Percentiles rank a stretch among this genome's conserved stretches.
Evolutionary conservation across 2,797 vertebrate genomes (phyloP).

Genomic region (Poecile montanus): DNA sequence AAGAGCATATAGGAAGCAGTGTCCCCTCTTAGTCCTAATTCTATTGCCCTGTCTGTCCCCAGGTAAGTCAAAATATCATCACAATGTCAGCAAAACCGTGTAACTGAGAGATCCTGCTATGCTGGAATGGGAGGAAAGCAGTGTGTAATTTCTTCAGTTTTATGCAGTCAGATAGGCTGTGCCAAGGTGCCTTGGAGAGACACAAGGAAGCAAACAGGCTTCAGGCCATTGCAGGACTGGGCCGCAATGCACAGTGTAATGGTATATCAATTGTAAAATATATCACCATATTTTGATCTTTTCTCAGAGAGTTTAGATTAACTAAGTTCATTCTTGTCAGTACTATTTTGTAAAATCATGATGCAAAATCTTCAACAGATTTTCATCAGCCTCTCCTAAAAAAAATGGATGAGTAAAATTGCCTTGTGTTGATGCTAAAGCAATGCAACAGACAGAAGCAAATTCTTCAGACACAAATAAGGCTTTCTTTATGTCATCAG

Average conservation of each 20-base stretch:
- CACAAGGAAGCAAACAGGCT: neutral
- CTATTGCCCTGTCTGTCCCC: neutral
- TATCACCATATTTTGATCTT: neutral
- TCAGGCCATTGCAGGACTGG: neutral
- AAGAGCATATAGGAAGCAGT: neutral
- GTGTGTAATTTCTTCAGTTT: rapidly evolving
- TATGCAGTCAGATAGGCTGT: neutral
- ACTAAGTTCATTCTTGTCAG: neutral
- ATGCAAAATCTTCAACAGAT: neutral
- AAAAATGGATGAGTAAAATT: neutral
- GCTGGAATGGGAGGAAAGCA: neutral
- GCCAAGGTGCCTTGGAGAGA: neutral
- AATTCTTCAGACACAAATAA: neutral
- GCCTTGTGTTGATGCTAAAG: neutral
- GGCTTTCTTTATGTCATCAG: neutral
- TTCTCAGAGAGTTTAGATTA: neutral
- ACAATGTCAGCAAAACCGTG: neutral
- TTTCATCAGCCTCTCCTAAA: neutral
- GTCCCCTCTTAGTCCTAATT: neutral
- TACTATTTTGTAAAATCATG: neutral
- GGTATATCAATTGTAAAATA: neutral
- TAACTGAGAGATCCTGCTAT: neutral
- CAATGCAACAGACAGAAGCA: neutral
- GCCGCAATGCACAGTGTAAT: rapidly evolving
- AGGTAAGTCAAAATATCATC: neutral